Evolutionary conservation across 2,888 invertebrate genomes (phyloP), one percentile per base, ranked within the genome.

Genomic region (Alloscopus bannaensis): DNA sequence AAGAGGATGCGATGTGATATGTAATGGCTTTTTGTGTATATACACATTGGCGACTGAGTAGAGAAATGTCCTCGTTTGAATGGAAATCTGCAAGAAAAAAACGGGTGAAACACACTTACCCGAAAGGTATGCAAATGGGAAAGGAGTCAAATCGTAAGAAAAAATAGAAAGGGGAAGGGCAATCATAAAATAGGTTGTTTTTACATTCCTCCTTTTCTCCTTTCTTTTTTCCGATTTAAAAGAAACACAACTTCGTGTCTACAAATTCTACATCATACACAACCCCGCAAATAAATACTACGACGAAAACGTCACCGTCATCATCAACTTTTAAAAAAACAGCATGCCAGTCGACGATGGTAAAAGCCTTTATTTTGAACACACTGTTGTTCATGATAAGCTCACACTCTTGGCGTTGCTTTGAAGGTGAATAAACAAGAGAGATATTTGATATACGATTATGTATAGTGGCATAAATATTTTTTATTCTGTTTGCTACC

Each of bases 311-410:
- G n/a, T 24, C 68, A 31, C 40, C 52, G 36, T 64, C 42, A 45
- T 24, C 64, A 11, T 64, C 62, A 62, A 16, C 24, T 11, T 26
- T 13, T 36, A 52, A 16, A 52, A 52, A 52, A 22, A 52, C 24
- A 8, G 3, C 24, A 52, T 24, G 20, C 26, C 11, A 29, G 29
- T 55, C 55, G 20, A 59, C 31, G 31, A 3, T 59, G 57, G n/a
- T n/a, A 57, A 57, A 57, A n/a, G 18, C 42, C 26, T 62, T 36
- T 68, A 42, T 62, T 57, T 55, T 57, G 55, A 64, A 65, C n/a
- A 72, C 62, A n/a, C 59, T 70, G 59, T 59, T 59, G 42, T 70
- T 62, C 40, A 64, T 45, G 72, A 73, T 73, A 73, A 73, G 72
- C 64, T 65, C 64, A 20, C 36, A 42, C 55, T 64, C 72, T 31